Conservation (phyloP, 2,888 invertebrate genomes). For the Leptopterna dolabrata region DNA sequence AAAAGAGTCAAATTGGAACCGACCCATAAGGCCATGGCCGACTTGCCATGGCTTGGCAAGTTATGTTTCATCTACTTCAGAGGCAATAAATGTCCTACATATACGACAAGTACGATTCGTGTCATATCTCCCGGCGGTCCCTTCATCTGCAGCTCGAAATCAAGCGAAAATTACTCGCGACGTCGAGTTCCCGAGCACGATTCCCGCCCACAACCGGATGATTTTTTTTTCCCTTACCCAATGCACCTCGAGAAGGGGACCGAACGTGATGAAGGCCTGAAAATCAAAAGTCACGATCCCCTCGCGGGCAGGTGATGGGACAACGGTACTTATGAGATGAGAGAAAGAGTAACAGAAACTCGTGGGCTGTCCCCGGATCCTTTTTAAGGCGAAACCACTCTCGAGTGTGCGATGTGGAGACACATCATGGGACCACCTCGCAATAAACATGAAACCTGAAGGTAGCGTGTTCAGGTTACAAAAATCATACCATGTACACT, state of each 20-base stretch:
- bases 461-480: too few species aligned
- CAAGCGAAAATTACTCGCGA: not conserved
- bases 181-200: not conserved
- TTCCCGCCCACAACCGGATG: not conserved
- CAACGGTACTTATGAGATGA: conserved; percentile 6
- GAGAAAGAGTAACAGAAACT: conserved; percentile 11
- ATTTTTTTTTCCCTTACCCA: not conserved
- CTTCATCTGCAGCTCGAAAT: not conserved
- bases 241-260: not conserved
- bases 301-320: conserved; percentile 27
- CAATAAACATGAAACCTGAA: too few species aligned
- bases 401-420: not conserved
- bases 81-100: too few species aligned
- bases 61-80: too few species aligned
- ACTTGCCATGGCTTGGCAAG: too few species aligned
- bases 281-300: conserved; percentile 23
- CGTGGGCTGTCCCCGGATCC: not conserved
- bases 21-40: too few species aligned
- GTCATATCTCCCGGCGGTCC: not conserved
- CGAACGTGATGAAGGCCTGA: conserved; percentile 15
- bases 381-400: conserved; percentile 5
- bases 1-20: too few species aligned
- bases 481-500: too few species aligned
- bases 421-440: too few species aligned
- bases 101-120: not conserved